These are phyloP conservation scores for Falco concolor DNA, from an alignment of 2,797 vertebrate genomes.

Conservation along the genomic window DNA sequence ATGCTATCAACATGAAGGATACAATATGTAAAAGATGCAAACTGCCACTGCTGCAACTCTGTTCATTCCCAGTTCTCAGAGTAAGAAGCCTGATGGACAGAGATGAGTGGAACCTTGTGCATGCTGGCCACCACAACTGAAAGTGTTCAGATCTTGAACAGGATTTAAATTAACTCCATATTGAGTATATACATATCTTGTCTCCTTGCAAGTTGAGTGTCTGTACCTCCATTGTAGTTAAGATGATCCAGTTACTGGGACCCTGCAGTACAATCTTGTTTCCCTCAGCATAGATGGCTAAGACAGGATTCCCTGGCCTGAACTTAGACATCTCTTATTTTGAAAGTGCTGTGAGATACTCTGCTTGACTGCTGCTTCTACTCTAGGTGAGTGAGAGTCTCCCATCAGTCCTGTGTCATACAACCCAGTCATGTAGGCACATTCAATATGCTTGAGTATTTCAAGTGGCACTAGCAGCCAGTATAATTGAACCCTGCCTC, in stretches of 20 bases:
- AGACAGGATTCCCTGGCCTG: neutral
- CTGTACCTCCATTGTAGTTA: neutral
- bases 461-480: neutral
- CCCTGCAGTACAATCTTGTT: neutral
- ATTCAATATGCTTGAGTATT: neutral
- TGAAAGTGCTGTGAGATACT: neutral
- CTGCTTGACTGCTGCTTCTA: neutral
- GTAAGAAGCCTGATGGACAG: neutral
- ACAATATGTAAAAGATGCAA: neutral
- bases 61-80: neutral
- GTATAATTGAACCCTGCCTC: neutral
- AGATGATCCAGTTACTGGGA: neutral
- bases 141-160: neutral
- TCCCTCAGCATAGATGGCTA: neutral
- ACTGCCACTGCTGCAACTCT: neutral
- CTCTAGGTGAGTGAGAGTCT: neutral
- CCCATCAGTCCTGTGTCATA: neutral
- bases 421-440: neutral
- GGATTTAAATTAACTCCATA: neutral
- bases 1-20: neutral
- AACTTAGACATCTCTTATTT: neutral
- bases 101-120: neutral
- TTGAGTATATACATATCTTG: neutral
- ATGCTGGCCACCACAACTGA: neutral
- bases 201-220: neutral